phyloP scores from a whole-genome alignment of 2,113 vertebrate genomes.

The Eulemur rufifrons region DNA sequence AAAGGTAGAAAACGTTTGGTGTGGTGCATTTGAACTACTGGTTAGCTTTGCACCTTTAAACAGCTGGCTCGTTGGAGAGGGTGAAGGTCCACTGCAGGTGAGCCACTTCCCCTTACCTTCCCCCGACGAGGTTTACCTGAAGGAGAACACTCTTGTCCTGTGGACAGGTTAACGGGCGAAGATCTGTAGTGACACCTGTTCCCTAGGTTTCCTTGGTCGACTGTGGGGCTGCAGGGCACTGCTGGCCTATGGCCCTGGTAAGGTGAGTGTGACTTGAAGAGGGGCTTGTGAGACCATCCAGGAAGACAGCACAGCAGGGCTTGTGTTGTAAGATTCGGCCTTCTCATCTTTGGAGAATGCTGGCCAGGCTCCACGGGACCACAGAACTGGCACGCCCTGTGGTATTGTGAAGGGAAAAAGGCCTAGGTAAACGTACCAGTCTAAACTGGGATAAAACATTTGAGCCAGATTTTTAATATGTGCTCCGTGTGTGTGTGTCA shows the following conservation, averaged over 20 bases:
- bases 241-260: neutral
- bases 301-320: neutral
- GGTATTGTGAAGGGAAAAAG: neutral
- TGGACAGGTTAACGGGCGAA: neutral
- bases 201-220: neutral
- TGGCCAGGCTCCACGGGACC: neutral
- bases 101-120: neutral
- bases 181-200: neutral
- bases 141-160: neutral
- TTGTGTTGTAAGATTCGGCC: neutral
- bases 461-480: neutral
- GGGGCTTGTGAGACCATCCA: neutral
- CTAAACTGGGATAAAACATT: neutral
- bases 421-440: too few relatives aligned
- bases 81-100: too few relatives aligned
- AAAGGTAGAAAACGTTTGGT: neutral
- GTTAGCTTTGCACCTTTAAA: neutral
- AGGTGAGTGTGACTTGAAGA: neutral
- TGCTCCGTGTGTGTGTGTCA: neutral
- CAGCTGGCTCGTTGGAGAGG: neutral
- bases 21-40: neutral
- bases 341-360: neutral
- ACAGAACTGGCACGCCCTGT: neutral
- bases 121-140: accelerated
- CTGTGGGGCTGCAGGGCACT: neutral